Evolutionary conservation across 2,888 invertebrate species (phyloP).

Genomic region (Amaurobius ferox): DNA sequence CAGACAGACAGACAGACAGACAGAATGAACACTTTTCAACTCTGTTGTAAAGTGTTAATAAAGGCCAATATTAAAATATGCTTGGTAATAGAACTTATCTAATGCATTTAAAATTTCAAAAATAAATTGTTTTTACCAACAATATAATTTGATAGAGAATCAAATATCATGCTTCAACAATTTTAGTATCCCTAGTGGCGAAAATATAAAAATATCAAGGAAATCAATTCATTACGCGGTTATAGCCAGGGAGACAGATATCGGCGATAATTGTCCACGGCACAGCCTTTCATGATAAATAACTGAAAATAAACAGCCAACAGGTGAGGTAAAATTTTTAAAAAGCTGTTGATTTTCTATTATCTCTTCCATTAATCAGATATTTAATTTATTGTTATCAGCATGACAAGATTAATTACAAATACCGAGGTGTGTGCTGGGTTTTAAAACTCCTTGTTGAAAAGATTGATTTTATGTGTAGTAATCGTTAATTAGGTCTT

Average conservation of each 20-base stretch:
- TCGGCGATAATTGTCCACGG: neutral
- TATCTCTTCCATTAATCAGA: neutral
- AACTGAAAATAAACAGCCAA: neutral
- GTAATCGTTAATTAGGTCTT: too few species aligned
- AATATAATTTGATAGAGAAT: conserved; percentile 1
- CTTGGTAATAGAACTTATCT: too few species aligned
- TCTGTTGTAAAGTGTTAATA: too few species aligned
- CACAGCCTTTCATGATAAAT: neutral
- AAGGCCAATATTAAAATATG: too few species aligned
- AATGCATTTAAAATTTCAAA: too few species aligned
- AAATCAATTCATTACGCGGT: neutral
- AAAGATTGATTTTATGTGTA: too few species aligned
- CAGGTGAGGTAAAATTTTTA: neutral
- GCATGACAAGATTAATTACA: neutral
- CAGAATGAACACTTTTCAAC: too few species aligned
- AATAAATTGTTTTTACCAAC: neutral
- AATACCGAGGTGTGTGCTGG: neutral
- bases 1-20: too few species aligned
- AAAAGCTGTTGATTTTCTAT: neutral
- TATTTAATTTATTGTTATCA: neutral
- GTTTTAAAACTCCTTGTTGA: too few species aligned
- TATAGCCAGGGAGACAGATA: neutral
- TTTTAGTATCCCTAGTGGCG: neutral
- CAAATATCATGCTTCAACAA: neutral
- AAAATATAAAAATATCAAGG: neutral